Evolutionary conservation across 2,888 invertebrate species (phyloP), one percentile per base, ranked within the genome.

Genomic region (Pammene aurita): DNA sequence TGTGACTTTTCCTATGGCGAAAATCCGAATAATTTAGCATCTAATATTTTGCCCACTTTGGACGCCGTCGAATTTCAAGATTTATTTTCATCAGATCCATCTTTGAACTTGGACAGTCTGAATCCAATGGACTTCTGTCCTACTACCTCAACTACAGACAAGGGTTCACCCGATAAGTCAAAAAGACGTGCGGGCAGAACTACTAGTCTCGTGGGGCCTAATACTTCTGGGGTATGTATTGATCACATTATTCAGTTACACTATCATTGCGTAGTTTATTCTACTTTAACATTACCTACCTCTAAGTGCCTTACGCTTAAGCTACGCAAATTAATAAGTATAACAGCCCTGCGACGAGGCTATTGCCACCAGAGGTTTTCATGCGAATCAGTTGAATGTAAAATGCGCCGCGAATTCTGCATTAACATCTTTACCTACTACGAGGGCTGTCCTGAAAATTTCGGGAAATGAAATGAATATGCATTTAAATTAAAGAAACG

Each of bases 1-100:
- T 84, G 83, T 60, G 89, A 90, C 71, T 90, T 89, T 71, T 85
- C 87, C 0, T 90, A 86, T 63, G 86, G 86, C 0, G 90, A 90
- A 67, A 84, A 81, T 34, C 73, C 86, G 0, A 82, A 79, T 63
- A 85, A 85, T 65, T 71, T 86, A 41, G 76, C 83, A 0, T 75
- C 84, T 0, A 76, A 78, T 38, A 77, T 83, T 50, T 70, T 86
- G 13, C 83, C 84, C 0, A 73, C 77, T 0, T 65, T 87, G 26
- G 87, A 89, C 64, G 75, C 84, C 2, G 77, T 80, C 34, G 87
- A 86, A 62, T 88, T 85, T 70, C 84, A 83, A 68, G 85, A 88
- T 41, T 73, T 86, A 42, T 87, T 87, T 71, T 74, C 81, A 2
- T 72, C 79, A 0, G 84, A 83, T 11, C 74, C 80, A 7, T 73